Percentiles rank a stretch among this genome's conserved stretches.
These are phyloP conservation scores for Enteromius trimaculatus DNA, from an alignment of 2,797 vertebrate genomes.

Conservation along the genomic window DNA sequence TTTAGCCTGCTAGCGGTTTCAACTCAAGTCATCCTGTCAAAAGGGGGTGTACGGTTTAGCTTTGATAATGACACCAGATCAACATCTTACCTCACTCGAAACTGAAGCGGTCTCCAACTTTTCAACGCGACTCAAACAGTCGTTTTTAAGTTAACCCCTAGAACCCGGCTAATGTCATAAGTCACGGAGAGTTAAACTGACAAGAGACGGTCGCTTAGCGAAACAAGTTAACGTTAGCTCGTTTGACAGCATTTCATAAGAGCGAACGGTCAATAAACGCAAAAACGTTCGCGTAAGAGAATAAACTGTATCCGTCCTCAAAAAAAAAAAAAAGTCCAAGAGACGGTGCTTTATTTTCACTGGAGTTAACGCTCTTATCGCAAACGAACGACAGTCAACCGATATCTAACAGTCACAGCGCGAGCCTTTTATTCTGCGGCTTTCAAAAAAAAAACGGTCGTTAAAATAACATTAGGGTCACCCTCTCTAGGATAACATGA, in stretches of 20 bases:
- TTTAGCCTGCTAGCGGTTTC: slow-evolving; percentile 31
- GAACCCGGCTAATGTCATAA: background rate
- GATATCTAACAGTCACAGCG: slow-evolving; percentile 6
- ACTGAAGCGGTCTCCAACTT: background rate
- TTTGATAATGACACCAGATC: background rate
- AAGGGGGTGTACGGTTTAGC: background rate
- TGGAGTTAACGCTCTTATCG: background rate
- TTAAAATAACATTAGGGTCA: slow-evolving; percentile 21
- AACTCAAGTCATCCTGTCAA: slow-evolving; percentile 18
- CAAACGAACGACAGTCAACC: background rate
- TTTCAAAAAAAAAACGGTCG: background rate
- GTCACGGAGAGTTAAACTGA: background rate
- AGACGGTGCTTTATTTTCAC: background rate
- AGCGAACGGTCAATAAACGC: background rate
- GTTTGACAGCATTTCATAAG: background rate
- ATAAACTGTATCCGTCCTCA: background rate
- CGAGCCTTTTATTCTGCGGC: background rate
- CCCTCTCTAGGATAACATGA: slow-evolving; percentile 15
- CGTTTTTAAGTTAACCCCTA: background rate
- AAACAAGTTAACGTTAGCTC: slow-evolving; percentile 12
- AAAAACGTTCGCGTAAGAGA: background rate
- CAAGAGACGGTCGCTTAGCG: slow-evolving; percentile 25
- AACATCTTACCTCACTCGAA: background rate
- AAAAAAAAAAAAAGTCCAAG: background rate
- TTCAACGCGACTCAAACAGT: background rate